Base-by-base conservation (phyloP, 1,140 invertebrate genomes). In the Panonychus citri region DNA sequence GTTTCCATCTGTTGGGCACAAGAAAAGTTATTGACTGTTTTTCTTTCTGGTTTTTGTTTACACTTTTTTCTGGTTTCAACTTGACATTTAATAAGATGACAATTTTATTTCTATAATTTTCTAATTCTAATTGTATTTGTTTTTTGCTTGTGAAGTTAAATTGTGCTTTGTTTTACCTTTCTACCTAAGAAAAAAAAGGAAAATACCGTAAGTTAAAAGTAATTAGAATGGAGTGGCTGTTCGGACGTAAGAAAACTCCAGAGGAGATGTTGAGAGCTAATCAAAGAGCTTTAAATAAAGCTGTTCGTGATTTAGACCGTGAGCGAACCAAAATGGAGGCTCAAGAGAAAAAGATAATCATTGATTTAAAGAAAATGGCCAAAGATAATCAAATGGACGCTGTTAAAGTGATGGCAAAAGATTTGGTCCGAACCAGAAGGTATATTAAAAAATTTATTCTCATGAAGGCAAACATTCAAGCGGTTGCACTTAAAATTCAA, bases 331-430 rank as follows among this genome's bases (percentile, higher is more conserved):
- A 88, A 66, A 95, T 98, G 88, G 94, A 98, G 70, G 85, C 90
- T 62, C 90, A 97, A 67, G 94, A 99, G 68, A 97, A 98, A 68
- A 98, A 98, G 73, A 82, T 97, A 42, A 98, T 98, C 59, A 78
- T 78, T 4, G 94, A 99, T 68, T 98, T 99, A 58, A 98, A 98
- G 70, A 97, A 97, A 74, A 81, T 97, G 74, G 94, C 94, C 3
- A 98, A 98, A 70, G 85, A 94, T 68, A 89, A 89, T 42, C 94
- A 99, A 76, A 98, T 98, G 93, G 94, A 99, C 76, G 88, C 94
- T 55, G 95, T 98, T 0, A 97, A 96, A 77, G 94, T 98, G 61
- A 97, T 99, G 93, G 95, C 95, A 1, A 95, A 93, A 74, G 95
- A 99, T 75, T 73, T 99, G 57, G 95, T 99, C 1, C 76, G 95